Evolutionary conservation across 2,888 invertebrate genomes (phyloP).

Genomic region (Spatulosminthurus flaviceps): DNA sequence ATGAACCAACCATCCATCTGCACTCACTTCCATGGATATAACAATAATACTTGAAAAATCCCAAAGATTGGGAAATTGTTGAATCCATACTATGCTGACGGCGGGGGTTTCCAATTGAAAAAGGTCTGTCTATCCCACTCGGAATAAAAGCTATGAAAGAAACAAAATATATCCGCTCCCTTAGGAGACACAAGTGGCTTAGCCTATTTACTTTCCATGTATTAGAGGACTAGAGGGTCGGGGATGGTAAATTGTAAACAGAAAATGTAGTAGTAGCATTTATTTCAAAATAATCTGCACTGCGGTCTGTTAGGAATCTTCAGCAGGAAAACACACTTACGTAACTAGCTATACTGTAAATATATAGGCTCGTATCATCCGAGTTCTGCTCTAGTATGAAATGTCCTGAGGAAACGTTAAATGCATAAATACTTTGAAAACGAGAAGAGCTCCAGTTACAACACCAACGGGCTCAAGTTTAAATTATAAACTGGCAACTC

Average conservation of each 20-base stretch:
- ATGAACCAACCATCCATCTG: no score
- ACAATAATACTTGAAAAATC: not conserved
- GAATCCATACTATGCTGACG: no score
- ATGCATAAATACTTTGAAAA: no score
- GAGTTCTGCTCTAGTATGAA: no score
- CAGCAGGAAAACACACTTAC: no score
- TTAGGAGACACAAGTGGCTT: slow-evolving; percentile 26
- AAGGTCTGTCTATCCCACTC: no score
- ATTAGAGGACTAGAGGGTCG: not conserved
- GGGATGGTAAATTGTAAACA: not conserved
- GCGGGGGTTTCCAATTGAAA: no score
- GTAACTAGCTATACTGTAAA: no score
- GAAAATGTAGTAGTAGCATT: not conserved
- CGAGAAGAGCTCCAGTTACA: not conserved
- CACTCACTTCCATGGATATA: not conserved
- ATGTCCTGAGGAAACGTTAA: no score
- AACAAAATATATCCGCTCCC: slow-evolving; percentile 20
- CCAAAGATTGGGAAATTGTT: slow-evolving; percentile 1
- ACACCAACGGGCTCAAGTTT: not conserved
- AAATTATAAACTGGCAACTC: slow-evolving; percentile 8
- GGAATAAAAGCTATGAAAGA: not conserved
- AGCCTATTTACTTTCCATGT: slow-evolving; percentile 16
- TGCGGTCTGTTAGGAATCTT: not conserved
- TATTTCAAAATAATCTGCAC: not conserved
- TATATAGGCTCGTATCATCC: no score